A percentile compares a stretch with the other conserved stretches of the same genome.
phyloP scores from a whole-genome alignment of 2,797 vertebrate species.

The Smutsia temminckii region DNA sequence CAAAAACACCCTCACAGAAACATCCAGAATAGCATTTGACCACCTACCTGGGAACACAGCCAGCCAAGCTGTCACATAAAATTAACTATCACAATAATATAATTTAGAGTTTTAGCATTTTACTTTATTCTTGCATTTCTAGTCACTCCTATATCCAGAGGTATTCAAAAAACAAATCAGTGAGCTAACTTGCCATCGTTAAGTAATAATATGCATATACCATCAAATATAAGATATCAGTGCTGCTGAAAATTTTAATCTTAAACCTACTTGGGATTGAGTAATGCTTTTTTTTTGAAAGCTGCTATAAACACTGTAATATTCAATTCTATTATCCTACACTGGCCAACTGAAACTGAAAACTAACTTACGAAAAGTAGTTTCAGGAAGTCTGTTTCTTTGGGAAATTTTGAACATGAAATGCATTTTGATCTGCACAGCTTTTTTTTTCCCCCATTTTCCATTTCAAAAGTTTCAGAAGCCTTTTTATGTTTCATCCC shows the following conservation, averaged over 20 bases:
- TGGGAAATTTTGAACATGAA: constrained; percentile 70
- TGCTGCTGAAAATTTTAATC: not conserved
- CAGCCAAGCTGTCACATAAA: not conserved
- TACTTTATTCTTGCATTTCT: not conserved
- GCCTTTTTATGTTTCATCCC: constrained; percentile 68
- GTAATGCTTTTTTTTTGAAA: not conserved
- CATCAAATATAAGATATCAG: not conserved
- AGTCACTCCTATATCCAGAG: not conserved
- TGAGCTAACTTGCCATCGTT: not conserved
- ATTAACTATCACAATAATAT: not conserved
- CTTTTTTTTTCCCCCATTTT: constrained; percentile 49
- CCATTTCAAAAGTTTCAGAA: constrained; percentile 75
- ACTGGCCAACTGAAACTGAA: constrained; percentile 34
- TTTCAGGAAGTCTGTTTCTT: constrained; percentile 69
- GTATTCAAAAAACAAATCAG: not conserved
- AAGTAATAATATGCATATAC: not conserved
- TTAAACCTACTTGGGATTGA: not conserved
- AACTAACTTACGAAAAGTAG: constrained; percentile 56
- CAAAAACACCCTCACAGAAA: not conserved
- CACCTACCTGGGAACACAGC: not conserved
- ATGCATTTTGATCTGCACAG: constrained; percentile 73
- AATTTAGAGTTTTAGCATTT: not conserved
- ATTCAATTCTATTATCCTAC: not conserved
- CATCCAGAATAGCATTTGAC: not conserved
- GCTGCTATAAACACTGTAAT: not conserved